A percentile compares a stretch with the other conserved stretches of the same genome.
phyloP scores from a whole-genome alignment of 2,113 vertebrate genomes.

The Oophaga pumilio region DNA sequence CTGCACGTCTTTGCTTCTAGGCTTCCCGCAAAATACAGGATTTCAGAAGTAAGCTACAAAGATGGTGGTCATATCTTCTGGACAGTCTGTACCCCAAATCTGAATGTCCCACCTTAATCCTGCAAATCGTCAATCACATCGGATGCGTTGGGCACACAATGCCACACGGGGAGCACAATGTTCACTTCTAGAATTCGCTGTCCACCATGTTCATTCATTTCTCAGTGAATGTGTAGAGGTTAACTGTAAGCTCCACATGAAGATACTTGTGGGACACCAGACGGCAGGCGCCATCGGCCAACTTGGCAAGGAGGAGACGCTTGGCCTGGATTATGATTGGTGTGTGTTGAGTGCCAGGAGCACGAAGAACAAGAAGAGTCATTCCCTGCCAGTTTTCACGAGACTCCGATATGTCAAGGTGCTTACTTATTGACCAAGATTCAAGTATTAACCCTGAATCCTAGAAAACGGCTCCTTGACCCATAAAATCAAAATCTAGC shows the following conservation, averaged over 20 bases:
- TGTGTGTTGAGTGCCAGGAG: not conserved
- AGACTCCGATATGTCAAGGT: not conserved
- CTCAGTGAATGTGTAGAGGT: not conserved
- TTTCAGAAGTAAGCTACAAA: too few species aligned
- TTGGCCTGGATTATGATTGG: not conserved
- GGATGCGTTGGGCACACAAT: too few species aligned
- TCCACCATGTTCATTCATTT: not conserved
- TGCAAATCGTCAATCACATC: too few species aligned
- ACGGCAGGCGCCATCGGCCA: not conserved
- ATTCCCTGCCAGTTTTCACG: not conserved
- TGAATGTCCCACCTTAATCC: too few species aligned
- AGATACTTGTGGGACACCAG: not conserved
- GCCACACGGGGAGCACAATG: too few species aligned
- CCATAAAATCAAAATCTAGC: too few species aligned
- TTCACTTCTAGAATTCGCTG: not conserved
- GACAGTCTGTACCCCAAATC: too few species aligned
- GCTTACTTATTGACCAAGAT: not conserved
- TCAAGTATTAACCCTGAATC: not conserved
- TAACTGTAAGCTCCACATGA: not conserved
- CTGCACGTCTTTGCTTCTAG: too few species aligned
- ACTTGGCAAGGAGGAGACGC: not conserved
- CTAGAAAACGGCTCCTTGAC: not conserved
- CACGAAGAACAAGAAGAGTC: not conserved
- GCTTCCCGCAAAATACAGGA: too few species aligned
- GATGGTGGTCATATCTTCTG: too few species aligned